These are phyloP conservation scores for Drosophila histrio DNA, from an alignment of 2,888 invertebrate species.

Conservation along the genomic window DNA sequence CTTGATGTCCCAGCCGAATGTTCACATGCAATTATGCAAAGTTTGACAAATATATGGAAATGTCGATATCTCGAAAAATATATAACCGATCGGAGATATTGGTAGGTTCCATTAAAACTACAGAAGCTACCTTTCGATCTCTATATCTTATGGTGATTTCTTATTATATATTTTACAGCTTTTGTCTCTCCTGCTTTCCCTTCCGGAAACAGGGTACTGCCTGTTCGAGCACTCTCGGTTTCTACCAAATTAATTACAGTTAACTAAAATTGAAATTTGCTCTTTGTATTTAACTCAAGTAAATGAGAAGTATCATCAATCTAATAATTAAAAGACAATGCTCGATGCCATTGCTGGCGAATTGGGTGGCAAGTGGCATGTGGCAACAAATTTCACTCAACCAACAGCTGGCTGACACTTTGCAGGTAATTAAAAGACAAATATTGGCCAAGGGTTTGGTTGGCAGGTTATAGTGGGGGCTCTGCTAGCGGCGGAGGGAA, in stretches of 20 bases:
- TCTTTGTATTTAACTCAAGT: constrained; percentile 8
- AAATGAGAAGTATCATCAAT: constrained; percentile 16
- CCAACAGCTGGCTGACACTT: constrained; percentile 62
- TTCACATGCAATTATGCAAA: too few species aligned
- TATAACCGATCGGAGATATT: too few species aligned
- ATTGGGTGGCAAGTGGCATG: constrained; percentile 10
- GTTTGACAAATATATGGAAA: too few species aligned
- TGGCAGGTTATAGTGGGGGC: not conserved
- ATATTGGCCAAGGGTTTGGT: constrained; percentile 53
- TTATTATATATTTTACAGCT: too few species aligned
- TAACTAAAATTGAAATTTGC: not conserved
- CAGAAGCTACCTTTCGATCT: too few species aligned
- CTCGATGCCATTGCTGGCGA: not conserved
- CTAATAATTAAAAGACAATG: constrained; percentile 50
- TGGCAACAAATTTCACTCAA: constrained; percentile 54
- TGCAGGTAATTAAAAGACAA: constrained; percentile 71
- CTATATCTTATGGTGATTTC: too few species aligned
- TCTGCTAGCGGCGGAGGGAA: not conserved
- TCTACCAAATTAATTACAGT: constrained; percentile 1
- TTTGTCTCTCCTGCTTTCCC: too few species aligned
- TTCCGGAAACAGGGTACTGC: not conserved
- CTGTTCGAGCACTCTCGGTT: not conserved
- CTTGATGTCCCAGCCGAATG: too few species aligned
- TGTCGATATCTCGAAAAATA: too few species aligned
- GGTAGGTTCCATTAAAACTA: too few species aligned